A percentile compares a stretch with the other conserved stretches of the same genome.
phyloP scores from a whole-genome alignment of 2,797 vertebrate genomes.

The Linurgus olivaceus region DNA sequence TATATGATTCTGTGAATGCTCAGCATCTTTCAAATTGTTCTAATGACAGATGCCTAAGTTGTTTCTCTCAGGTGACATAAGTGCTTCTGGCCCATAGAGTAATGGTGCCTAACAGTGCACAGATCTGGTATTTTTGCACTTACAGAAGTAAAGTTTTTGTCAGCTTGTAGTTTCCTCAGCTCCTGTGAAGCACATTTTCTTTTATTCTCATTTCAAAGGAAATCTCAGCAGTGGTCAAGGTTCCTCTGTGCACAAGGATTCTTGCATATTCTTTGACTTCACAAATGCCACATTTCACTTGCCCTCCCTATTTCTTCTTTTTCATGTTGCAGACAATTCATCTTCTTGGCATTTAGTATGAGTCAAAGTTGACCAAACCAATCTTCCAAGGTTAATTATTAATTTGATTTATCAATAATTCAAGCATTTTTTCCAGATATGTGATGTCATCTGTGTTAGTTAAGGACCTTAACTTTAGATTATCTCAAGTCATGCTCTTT shows the following conservation, averaged over 20 bases:
- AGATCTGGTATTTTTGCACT: neutral
- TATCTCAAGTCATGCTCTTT: constrained; percentile 8
- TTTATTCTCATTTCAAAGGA: neutral
- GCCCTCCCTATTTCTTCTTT: neutral
- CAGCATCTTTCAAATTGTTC: neutral
- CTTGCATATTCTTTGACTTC: neutral
- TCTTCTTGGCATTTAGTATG: constrained; percentile 46
- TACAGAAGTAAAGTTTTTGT: neutral
- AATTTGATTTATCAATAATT: constrained; percentile 60
- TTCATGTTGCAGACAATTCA: neutral
- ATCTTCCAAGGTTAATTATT: constrained; percentile 56
- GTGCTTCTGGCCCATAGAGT: neutral
- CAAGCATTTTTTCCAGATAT: neutral
- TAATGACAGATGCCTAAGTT: neutral
- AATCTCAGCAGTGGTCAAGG: neutral
- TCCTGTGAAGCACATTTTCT: neutral
- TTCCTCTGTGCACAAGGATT: neutral
- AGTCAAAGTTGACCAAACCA: constrained; percentile 59
- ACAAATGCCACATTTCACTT: neutral
- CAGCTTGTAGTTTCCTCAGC: neutral
- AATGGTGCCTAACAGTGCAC: neutral
- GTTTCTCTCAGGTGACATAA: neutral
- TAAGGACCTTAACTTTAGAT: constrained; percentile 30
- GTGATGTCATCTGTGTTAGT: constrained; percentile 51
- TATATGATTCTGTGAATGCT: neutral